Evolutionary conservation across 2,113 vertebrate genomes (phyloP).

Genomic region (Nothocercus nigrocapillus): DNA sequence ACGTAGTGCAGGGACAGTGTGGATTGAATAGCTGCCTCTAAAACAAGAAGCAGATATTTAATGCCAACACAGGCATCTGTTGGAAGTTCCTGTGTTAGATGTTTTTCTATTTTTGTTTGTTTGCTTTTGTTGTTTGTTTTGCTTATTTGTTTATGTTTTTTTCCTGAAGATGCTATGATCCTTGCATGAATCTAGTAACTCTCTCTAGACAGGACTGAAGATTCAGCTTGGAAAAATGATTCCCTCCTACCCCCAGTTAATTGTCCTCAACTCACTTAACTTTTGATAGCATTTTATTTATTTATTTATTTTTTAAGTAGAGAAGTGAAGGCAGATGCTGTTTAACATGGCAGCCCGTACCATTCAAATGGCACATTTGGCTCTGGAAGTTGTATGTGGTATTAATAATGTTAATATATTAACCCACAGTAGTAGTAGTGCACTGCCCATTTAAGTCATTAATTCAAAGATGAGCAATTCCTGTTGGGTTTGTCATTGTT

Average conservation of each 20-base stretch:
- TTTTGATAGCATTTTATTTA: neutral
- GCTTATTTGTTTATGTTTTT: too few relatives aligned
- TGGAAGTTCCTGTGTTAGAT: neutral
- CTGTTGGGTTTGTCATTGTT: neutral
- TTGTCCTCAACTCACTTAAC: neutral
- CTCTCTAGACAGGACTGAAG: neutral
- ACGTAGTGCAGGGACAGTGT: neutral
- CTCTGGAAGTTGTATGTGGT: neutral
- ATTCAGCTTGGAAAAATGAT: neutral
- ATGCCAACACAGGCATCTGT: neutral
- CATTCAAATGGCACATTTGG: neutral
- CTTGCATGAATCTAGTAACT: neutral
- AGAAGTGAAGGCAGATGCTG: neutral
- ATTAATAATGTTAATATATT: neutral
- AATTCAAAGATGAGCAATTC: neutral
- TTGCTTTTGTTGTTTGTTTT: too few relatives aligned
- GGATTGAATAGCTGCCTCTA: neutral
- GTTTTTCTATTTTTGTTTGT: too few relatives aligned
- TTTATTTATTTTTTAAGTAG: neutral
- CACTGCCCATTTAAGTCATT: neutral
- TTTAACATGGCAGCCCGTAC: neutral
- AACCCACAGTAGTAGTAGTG: neutral
- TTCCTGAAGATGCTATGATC: neutral
- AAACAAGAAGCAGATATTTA: neutral
- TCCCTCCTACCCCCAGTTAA: neutral